Conservation (phyloP, 2,888 invertebrate species). For the Nesidiocoris tenuis region DNA sequence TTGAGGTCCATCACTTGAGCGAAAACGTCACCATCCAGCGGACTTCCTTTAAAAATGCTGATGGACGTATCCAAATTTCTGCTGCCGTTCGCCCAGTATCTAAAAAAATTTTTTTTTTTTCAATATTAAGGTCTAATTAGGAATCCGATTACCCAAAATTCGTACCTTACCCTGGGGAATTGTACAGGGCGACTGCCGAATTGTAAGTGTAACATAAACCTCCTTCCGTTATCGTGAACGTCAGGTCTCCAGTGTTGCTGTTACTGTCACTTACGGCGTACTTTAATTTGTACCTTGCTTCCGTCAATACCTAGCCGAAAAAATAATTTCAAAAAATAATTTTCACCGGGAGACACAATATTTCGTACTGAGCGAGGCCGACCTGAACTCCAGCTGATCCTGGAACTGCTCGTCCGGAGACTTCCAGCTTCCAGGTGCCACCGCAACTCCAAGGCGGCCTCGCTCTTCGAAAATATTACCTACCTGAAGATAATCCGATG, state of each 20-base stretch:
- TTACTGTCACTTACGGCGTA: constrained; percentile 45
- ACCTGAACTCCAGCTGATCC: too few species aligned
- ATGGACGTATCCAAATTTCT: constrained; percentile 12
- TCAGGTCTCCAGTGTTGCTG: constrained; percentile 30
- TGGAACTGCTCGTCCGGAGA: too few species aligned
- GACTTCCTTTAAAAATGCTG: constrained; percentile 59
- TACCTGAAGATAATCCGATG: constrained; percentile 1
- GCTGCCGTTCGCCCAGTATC: constrained; percentile 47
- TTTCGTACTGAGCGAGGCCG: constrained; percentile 35
- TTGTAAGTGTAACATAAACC: constrained; percentile 51
- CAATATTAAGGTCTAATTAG: too few species aligned
- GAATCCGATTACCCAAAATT: too few species aligned
- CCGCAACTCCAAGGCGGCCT: too few species aligned
- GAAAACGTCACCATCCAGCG: constrained; percentile 72
- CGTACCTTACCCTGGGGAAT: constrained; percentile 42
- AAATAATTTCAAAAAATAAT: too few species aligned
- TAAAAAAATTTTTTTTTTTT: too few species aligned
- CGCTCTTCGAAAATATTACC: too few species aligned
- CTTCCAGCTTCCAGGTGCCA: too few species aligned
- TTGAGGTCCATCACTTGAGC: constrained; percentile 70
- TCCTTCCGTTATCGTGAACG: constrained; percentile 49
- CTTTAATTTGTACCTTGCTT: constrained; percentile 28
- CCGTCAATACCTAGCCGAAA: constrained; percentile 6
- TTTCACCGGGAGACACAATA: constrained; percentile 47
- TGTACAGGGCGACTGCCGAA: constrained; percentile 49